These are phyloP conservation scores for Eupithecia pulchellata DNA, from an alignment of 2,888 invertebrate species.

Conservation along the genomic window DNA sequence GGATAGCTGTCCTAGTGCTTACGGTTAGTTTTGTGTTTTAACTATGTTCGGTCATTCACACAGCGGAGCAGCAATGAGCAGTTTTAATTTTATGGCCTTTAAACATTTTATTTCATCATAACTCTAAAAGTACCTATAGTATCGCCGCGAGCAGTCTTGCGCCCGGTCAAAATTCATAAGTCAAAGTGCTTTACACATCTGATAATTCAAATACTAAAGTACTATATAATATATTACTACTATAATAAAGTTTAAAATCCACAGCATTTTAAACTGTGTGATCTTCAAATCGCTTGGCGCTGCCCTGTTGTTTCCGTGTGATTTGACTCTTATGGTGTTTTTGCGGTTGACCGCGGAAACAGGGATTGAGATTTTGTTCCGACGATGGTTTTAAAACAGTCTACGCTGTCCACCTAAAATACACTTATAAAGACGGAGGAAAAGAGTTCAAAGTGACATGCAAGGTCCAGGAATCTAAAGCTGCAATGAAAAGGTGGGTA, in stretches of 20 bases:
- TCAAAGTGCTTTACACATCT: neutral
- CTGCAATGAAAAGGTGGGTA: neutral
- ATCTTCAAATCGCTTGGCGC: neutral
- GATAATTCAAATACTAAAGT: neutral
- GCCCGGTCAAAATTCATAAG: neutral
- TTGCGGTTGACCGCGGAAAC: neutral
- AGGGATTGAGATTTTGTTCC: no score
- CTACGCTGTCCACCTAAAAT: neutral
- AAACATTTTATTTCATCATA: neutral
- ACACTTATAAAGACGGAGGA: neutral
- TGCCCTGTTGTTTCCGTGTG: neutral
- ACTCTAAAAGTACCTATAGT: neutral
- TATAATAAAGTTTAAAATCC: neutral
- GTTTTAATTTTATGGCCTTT: neutral
- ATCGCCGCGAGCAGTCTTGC: neutral
- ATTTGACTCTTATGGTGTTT: neutral
- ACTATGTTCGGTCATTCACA: neutral
- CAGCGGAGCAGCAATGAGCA: neutral
- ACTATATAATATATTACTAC: no score
- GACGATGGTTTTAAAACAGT: neutral
- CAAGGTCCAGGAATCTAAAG: no score
- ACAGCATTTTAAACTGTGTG: no score
- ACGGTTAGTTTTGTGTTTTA: constrained; percentile 86
- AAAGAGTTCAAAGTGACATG: neutral
- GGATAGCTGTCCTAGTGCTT: constrained; percentile 90